phyloP scores from a whole-genome alignment of 1,140 invertebrate genomes.

The Calliphora vicina region DNA sequence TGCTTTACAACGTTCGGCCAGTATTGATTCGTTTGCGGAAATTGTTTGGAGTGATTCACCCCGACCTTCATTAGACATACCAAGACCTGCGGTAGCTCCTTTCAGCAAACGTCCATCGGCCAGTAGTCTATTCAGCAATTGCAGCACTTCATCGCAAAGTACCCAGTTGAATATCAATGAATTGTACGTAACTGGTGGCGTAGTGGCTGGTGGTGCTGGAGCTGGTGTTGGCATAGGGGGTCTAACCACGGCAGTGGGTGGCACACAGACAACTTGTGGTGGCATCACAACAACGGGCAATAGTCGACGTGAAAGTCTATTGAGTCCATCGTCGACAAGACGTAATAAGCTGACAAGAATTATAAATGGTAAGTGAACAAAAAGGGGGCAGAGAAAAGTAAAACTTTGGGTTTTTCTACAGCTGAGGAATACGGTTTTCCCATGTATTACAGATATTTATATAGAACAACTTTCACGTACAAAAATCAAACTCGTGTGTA shows the following conservation, averaged over 20 bases:
- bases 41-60: slow-evolving; percentile 67
- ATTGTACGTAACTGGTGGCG: slow-evolving; percentile 39
- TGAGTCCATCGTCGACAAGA: slow-evolving; percentile 76
- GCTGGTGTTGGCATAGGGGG: slow-evolving; percentile 51
- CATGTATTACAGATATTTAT: no score
- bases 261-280: slow-evolving; percentile 45
- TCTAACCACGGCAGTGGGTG: slow-evolving; percentile 47
- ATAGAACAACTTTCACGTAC: no score
- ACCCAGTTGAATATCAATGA: slow-evolving; percentile 59
- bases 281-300: slow-evolving; percentile 50
- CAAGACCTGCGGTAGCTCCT: slow-evolving; percentile 44
- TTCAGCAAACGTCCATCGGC: slow-evolving; percentile 64
- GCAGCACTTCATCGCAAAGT: slow-evolving; percentile 63
- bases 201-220: slow-evolving; percentile 42
- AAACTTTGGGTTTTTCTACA: background rate
- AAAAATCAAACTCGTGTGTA: no score
- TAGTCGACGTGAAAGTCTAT: slow-evolving; percentile 67
- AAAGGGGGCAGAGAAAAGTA: background rate
- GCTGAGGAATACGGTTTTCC: no score
- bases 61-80: slow-evolving; percentile 55
- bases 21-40: slow-evolving; percentile 80
- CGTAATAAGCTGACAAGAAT: slow-evolving; percentile 76
- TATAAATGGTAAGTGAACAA: slow-evolving; percentile 72
- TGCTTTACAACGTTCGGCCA: slow-evolving; percentile 76
- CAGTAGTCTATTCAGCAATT: slow-evolving; percentile 65